Evolutionary conservation across 1,140 invertebrate genomes (phyloP).

Genomic region (Drosophila varians): DNA sequence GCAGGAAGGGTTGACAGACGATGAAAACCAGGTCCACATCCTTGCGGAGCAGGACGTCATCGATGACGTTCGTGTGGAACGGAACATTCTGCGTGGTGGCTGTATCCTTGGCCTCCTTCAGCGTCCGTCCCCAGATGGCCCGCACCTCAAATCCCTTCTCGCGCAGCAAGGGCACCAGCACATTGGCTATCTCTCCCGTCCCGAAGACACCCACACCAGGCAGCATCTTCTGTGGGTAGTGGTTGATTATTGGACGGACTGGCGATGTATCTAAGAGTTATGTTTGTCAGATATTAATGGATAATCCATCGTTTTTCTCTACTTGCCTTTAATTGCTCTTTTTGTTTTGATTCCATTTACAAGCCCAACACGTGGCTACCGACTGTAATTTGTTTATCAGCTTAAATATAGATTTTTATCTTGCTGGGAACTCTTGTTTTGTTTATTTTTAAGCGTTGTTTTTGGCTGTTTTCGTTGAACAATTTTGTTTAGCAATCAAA

Average conservation of each 20-base stretch:
- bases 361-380: neutral
- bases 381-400: no score
- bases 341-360: neutral
- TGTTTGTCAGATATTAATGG: no score
- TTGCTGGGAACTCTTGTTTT: no score
- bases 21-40: conserved; percentile 98
- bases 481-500: no score
- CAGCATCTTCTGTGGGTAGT: no score
- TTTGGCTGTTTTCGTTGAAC: no score
- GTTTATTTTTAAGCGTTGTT: no score
- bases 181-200: conserved; percentile 93
- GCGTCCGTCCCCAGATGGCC: conserved; percentile 94
- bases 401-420: no score
- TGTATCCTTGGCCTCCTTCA: conserved; percentile 91
- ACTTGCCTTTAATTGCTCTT: neutral
- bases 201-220: conserved; percentile 98
- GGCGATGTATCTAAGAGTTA: neutral
- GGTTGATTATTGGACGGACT: neutral
- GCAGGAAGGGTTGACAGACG: conserved; percentile 96
- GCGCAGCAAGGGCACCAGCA: conserved; percentile 95
- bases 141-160: conserved; percentile 96
- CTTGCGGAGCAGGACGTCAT: conserved; percentile 95
- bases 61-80: conserved; percentile 96
- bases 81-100: conserved; percentile 93
- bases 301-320: no score